Evolutionary conservation across 2,113 vertebrate genomes (phyloP).

Genomic region (Plotosus lineatus): DNA sequence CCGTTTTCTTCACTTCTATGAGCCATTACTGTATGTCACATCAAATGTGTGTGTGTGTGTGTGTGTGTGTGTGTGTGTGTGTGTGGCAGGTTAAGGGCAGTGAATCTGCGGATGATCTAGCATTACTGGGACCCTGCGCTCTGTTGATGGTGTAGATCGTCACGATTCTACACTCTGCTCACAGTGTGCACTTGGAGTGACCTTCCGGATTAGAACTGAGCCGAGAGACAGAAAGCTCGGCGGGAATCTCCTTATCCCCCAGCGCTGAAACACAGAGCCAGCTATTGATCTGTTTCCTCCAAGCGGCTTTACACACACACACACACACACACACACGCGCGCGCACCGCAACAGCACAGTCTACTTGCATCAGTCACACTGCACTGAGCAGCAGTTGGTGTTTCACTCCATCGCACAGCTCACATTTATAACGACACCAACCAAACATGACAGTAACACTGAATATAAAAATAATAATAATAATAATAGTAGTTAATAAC

Average conservation of each 20-base stretch:
- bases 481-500: too few relatives aligned
- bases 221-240: background rate
- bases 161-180: background rate
- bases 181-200: slow-evolving; percentile 17
- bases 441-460: background rate
- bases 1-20: background rate
- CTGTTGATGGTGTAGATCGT: background rate
- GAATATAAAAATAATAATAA: too few relatives aligned
- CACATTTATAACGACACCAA: background rate
- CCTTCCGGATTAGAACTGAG: slow-evolving; percentile 19
- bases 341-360: background rate
- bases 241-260: slow-evolving; percentile 22
- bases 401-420: background rate
- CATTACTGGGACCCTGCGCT: slow-evolving; percentile 10
- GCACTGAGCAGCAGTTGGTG: background rate
- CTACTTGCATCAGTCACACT: background rate
- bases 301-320: slow-evolving; percentile 4
- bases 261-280: slow-evolving; percentile 27
- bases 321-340: too few relatives aligned
- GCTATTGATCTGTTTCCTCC: slow-evolving; percentile 34
- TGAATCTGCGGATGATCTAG: slow-evolving; percentile 25
- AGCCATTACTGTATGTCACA: background rate
- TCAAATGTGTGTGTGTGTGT: background rate
- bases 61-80: slow-evolving; percentile 7
- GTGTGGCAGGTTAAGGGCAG: slow-evolving; percentile 13